Evolutionary conservation across 2,888 invertebrate genomes (phyloP), one percentile per base, ranked within the genome.

Genomic region (Latrodectus hesperus): DNA sequence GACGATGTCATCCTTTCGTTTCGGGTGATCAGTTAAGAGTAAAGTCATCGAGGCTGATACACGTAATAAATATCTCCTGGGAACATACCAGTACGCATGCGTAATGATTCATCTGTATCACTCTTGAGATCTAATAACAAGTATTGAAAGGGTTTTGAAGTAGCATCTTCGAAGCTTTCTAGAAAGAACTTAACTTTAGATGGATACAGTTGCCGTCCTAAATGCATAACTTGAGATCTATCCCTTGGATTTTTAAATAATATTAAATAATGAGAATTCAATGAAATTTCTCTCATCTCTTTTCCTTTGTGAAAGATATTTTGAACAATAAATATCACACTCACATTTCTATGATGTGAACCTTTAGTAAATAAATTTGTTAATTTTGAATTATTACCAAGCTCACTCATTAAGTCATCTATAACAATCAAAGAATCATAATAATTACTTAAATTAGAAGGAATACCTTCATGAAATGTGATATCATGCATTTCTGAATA

Each of bases 231-330:
- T 80, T 85, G 85, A 11, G 17, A 51, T 9, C 38, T n/a, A 26
- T 85, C 80, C 22, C 85, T 64, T 65, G 65, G 52, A 26, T 85
- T 85, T 80, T 85, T 85, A 72, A 72, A 67, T 80, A 80, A 74
- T 80, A 79, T 85, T 85, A 72, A 72, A 67, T 80, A 80, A 74
- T 80, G 85, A 26, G 68, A 60, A 74, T 85, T 85, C n/a, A 80
- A 53, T 64, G 79, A 79, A 8, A 85, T 73, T 79, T 73, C 73
- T 16, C 85, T 14, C 80, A 85, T 80, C 52, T 64, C 73, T 52
- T 73, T 71, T 26, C 51, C 51, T 49, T 49, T 38, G 14, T 71
- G 71, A 71, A 49, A 49, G 8, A 85, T 9, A 55, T 86, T 86
- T 71, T 86, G 86, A 16, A 53, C 17, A n/a, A 74, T 49, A 64